phyloP scores from a whole-genome alignment of 2,113 vertebrate species.

The Tupaia tana region DNA sequence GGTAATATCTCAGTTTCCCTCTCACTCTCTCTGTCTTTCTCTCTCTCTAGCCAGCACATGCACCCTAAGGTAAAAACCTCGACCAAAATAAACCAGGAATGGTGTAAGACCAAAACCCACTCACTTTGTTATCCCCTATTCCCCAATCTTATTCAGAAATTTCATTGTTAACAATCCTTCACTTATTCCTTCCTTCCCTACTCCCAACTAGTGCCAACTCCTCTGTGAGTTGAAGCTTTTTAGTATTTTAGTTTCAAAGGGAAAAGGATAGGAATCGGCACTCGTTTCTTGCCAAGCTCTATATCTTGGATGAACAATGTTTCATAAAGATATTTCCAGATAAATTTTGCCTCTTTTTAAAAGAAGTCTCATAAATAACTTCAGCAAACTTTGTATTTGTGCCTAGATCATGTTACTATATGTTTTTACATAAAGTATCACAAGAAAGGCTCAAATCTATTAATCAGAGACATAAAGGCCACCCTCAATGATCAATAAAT shows the following conservation, averaged over 20 bases:
- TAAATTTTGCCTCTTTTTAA: conserved; percentile 30
- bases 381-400: not conserved
- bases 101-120: no score
- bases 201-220: not conserved
- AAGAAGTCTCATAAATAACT: not conserved
- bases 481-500: not conserved
- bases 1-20: no score
- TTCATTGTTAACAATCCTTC: not conserved
- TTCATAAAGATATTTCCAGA: conserved; percentile 27
- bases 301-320: not conserved
- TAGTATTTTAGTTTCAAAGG: not conserved
- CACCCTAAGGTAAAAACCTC: no score
- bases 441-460: not conserved
- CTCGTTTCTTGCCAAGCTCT: not conserved
- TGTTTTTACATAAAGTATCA: conserved; percentile 14
- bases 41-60: no score
- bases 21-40: no score
- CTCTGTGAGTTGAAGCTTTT: not conserved
- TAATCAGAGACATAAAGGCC: not conserved
- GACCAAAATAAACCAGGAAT: not conserved
- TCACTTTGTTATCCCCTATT: not conserved
- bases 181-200: not conserved
- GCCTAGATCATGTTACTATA: not conserved
- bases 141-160: not conserved
- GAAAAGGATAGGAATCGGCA: not conserved